Evolutionary conservation across 2,113 vertebrate species (phyloP).

Genomic region (Gobio gobio): DNA sequence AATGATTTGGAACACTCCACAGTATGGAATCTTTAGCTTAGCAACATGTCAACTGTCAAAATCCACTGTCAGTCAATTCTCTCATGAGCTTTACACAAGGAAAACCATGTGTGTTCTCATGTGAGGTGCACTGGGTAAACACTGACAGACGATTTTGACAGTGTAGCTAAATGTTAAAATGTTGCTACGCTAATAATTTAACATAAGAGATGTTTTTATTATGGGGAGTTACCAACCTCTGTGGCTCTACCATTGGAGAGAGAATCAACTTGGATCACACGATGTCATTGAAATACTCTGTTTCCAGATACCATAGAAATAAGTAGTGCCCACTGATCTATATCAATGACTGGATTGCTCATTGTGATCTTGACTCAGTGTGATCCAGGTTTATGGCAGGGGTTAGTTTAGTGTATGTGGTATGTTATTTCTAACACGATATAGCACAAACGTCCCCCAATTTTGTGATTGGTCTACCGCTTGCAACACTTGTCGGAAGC

Average conservation of each 20-base stretch:
- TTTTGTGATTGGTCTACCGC: no score
- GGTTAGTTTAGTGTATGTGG: no score
- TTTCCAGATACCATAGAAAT: neutral
- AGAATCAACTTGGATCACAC: no score
- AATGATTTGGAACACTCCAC: neutral
- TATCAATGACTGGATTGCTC: no score
- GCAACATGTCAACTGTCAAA: neutral
- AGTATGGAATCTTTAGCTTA: neutral
- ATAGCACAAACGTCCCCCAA: no score
- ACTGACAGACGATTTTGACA: neutral
- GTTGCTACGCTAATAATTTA: neutral
- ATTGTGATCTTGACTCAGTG: no score
- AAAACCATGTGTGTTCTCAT: neutral
- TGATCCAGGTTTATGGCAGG: no score
- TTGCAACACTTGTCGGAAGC: no score
- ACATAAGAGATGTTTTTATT: neutral
- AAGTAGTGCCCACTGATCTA: no score
- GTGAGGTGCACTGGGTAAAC: neutral
- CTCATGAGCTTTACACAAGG: neutral
- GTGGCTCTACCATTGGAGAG: no score
- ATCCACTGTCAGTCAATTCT: neutral
- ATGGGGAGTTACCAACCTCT: neutral
- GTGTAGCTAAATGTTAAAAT: neutral
- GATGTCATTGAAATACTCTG: no score
- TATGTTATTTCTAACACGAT: no score